phyloP scores from a whole-genome alignment of 92 coral and sea anemone genomes.

The Actinernus sp. region DNA sequence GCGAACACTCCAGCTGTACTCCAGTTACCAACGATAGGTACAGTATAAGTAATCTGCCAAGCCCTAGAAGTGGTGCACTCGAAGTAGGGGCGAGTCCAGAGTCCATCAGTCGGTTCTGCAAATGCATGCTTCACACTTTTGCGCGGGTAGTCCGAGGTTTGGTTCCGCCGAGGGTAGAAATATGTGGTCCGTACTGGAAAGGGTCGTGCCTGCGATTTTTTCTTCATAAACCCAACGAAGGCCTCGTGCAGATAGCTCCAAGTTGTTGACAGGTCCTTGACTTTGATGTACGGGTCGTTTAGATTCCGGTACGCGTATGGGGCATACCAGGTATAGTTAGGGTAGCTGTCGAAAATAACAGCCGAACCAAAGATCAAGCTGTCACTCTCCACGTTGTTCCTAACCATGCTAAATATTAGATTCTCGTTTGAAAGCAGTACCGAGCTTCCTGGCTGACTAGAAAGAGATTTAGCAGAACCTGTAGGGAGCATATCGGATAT shows the following conservation, averaged over 20 bases:
- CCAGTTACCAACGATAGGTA: constrained; percentile 87
- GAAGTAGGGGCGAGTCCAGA: constrained; percentile 87
- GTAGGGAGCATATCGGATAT: constrained; percentile 78
- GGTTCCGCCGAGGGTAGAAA: constrained; percentile 47
- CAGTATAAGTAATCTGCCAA: constrained; percentile 76
- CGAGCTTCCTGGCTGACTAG: constrained; percentile 14
- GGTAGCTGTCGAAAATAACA: constrained; percentile 70
- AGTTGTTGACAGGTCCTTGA: constrained; percentile 74
- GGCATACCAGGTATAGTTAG: constrained; percentile 57
- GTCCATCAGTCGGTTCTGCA: constrained; percentile 79
- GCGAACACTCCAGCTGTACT: constrained; percentile 25
- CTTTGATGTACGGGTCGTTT: constrained; percentile 74
- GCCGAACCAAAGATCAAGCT: constrained; percentile 78
- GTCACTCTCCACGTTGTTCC: constrained; percentile 82
- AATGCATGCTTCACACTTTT: constrained; percentile 56
- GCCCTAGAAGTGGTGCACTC: constrained; percentile 83
- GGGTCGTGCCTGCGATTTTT: constrained; percentile 45
- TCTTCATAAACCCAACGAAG: constrained; percentile 65
- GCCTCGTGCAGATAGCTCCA: constrained; percentile 88
- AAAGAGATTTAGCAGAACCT: constrained; percentile 50
- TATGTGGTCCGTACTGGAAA: constrained; percentile 77
- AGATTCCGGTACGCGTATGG: constrained; percentile 84
- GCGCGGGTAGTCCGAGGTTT: constrained; percentile 33
- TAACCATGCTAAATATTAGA: constrained; percentile 62
- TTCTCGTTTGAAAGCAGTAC: constrained; percentile 52